These are phyloP conservation scores for Macrobrachium nipponense DNA, from an alignment of 1,140 invertebrate genomes.

Conservation along the genomic window DNA sequence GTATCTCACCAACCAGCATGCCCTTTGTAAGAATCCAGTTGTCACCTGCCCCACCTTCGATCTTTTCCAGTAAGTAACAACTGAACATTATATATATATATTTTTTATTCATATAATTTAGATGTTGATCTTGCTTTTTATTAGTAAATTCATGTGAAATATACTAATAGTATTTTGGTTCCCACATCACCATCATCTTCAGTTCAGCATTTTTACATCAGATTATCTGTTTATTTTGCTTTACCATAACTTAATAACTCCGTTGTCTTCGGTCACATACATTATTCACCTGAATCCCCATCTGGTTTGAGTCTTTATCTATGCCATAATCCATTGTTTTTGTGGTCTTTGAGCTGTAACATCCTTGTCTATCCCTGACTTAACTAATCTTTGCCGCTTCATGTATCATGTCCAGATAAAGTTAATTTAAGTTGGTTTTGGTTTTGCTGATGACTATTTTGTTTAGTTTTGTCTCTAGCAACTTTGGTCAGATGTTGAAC, in stretches of 20 bases:
- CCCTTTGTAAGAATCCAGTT: slow-evolving; percentile 92
- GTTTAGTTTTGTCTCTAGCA: background rate
- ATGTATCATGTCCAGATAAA: no score
- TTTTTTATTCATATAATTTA: slow-evolving; percentile 5
- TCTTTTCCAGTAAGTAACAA: slow-evolving; percentile 73
- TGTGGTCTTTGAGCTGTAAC: background rate
- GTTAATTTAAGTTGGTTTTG: no score
- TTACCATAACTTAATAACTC: background rate
- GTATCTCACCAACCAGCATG: slow-evolving; percentile 95
- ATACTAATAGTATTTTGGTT: no score
- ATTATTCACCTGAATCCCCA: background rate
- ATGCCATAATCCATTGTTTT: background rate
- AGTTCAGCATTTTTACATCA: no score
- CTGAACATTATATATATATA: background rate
- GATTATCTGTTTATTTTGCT: background rate
- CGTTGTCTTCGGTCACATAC: no score
- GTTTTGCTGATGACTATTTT: no score
- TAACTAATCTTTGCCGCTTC: background rate
- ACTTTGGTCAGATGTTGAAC: no score
- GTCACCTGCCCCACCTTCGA: slow-evolving; percentile 92
- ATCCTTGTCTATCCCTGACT: background rate
- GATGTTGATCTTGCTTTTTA: background rate
- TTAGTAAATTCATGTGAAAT: no score
- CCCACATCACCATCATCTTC: no score
- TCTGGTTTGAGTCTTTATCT: background rate